Evolutionary conservation across 2,797 vertebrate genomes (phyloP).

Genomic region (Gymnoscopelus microlampas): DNA sequence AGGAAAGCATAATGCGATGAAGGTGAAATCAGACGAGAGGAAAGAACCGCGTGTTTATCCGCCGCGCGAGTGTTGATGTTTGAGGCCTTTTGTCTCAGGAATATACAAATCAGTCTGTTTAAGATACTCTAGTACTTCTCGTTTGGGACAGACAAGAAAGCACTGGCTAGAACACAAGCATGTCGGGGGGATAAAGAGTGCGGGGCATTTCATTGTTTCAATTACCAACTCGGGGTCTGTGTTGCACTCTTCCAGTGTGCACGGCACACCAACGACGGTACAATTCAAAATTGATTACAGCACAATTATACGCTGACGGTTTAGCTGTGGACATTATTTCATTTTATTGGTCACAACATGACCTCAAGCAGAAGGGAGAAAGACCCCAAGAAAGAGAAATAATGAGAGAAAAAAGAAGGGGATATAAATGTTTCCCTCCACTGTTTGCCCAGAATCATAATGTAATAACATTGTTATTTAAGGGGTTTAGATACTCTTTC

Average conservation of each 20-base stretch:
- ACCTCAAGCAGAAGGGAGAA: conserved; percentile 53
- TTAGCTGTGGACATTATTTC: conserved; percentile 56
- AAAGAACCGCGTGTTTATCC: conserved; percentile 70
- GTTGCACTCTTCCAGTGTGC: conserved; percentile 33
- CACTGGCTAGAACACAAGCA: conserved; percentile 49
- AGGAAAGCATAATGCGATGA: conserved; percentile 57
- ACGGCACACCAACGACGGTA: conserved; percentile 32
- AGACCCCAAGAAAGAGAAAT: conserved; percentile 56
- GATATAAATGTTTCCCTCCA: conserved; percentile 32
- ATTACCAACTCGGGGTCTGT: conserved; percentile 43
- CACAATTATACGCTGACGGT: conserved; percentile 60
- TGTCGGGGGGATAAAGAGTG: conserved; percentile 50
- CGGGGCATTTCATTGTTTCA: conserved; percentile 52
- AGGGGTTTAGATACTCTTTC: background rate
- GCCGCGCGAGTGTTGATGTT: conserved; percentile 75
- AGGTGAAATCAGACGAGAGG: conserved; percentile 73
- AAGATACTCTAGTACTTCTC: conserved; percentile 65
- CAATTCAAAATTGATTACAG: conserved; percentile 62
- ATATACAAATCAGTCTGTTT: conserved; percentile 81
- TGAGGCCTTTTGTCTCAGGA: conserved; percentile 75
- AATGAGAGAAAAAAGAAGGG: conserved; percentile 6
- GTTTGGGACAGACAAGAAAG: conserved; percentile 60
- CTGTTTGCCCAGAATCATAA: background rate
- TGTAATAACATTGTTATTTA: background rate
- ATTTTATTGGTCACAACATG: conserved; percentile 46